A percentile compares a stretch with the other conserved stretches of the same genome.
Conservation (phyloP, 2,113 vertebrate species). For the Clarias batrachus region DNA sequence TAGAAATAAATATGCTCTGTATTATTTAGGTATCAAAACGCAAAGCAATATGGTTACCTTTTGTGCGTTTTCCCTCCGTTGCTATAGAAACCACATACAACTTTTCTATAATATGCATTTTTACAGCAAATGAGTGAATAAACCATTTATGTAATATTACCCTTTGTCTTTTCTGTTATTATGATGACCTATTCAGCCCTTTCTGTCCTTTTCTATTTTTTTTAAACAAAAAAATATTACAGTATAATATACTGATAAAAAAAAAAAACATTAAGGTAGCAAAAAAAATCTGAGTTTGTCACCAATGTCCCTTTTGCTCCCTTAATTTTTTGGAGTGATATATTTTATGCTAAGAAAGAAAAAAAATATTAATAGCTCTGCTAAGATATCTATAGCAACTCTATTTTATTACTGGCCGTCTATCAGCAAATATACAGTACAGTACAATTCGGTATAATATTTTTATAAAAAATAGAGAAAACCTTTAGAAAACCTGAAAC, state of each 20-base stretch:
- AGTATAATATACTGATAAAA: not conserved
- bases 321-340: no score
- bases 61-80: slow-evolving; percentile 43
- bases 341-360: no score
- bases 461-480: no score
- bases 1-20: slow-evolving; percentile 50
- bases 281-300: no score
- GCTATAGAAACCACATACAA: slow-evolving; percentile 53
- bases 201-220: no score
- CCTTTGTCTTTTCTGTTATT: not conserved
- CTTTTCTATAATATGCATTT: slow-evolving; percentile 60
- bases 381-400: not conserved
- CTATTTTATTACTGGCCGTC: no score
- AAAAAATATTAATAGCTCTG: not conserved
- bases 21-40: slow-evolving; percentile 49
- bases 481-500: not conserved
- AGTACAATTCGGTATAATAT: no score
- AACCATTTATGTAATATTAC: slow-evolving; percentile 55
- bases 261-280: not conserved
- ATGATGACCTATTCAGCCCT: not conserved
- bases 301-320: no score
- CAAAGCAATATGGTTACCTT: slow-evolving; percentile 55
- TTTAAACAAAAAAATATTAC: not conserved
- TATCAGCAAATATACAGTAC: no score
- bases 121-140: slow-evolving; percentile 56